Percentiles rank a stretch among this genome's conserved stretches.
Evolutionary conservation across 2,888 invertebrate species (phyloP).

Genomic region (Hydroisotoma schaefferi): DNA sequence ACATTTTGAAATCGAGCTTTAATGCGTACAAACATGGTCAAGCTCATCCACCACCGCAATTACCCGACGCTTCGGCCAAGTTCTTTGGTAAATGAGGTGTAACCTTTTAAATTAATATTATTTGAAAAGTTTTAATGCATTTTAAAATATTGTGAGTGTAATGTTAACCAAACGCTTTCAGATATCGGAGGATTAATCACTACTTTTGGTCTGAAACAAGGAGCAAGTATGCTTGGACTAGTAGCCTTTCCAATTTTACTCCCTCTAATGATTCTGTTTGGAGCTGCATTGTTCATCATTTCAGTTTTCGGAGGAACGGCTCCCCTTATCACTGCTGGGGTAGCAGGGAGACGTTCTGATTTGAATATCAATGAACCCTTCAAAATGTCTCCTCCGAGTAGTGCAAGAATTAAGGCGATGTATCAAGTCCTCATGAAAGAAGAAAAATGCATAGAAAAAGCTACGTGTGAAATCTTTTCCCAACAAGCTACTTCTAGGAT

Average conservation of each 20-base stretch:
- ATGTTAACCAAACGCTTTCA: constrained; percentile 7
- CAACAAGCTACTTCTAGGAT: too few species aligned
- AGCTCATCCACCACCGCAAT: too few species aligned
- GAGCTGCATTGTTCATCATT: constrained; percentile 29
- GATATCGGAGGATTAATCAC: constrained; percentile 37
- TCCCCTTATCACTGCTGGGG: constrained; percentile 19
- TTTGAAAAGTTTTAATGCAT: neutral
- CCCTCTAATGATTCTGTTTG: constrained; percentile 32
- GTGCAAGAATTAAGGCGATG: too few species aligned
- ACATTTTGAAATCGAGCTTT: too few species aligned
- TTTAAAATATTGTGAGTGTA: too few species aligned
- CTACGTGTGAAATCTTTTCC: too few species aligned
- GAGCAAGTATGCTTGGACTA: constrained; percentile 33
- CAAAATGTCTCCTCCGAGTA: too few species aligned
- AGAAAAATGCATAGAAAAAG: too few species aligned
- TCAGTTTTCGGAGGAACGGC: constrained; percentile 30
- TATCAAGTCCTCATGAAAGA: too few species aligned
- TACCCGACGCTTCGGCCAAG: too few species aligned
- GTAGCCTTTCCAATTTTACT: constrained; percentile 33
- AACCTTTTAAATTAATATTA: neutral
- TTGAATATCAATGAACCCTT: constrained; percentile 1
- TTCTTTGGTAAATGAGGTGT: too few species aligned
- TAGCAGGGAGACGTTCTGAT: constrained; percentile 23
- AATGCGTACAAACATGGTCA: too few species aligned
- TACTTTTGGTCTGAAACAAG: constrained; percentile 26